Percentiles rank a stretch among this genome's conserved stretches.
phyloP scores from a whole-genome alignment of 2,797 vertebrate genomes.

The Nothura maculosa region DNA sequence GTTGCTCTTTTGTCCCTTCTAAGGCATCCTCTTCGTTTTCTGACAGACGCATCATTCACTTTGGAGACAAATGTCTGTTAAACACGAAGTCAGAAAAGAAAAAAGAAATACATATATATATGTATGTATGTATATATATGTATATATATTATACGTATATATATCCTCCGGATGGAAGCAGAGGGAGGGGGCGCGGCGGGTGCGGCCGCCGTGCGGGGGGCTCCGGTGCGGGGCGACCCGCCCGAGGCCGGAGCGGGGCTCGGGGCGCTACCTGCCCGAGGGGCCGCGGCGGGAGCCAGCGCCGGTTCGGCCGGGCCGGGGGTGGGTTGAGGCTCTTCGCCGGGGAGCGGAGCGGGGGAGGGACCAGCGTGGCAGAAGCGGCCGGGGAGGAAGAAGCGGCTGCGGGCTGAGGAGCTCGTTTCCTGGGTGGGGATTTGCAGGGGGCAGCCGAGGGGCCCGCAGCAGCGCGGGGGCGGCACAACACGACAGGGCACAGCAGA shows the following conservation, averaged over 20 bases:
- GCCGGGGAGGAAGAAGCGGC: neutral
- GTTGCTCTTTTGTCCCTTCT: neutral
- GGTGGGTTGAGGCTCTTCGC: neutral
- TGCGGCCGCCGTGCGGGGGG: too few species aligned
- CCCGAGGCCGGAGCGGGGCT: too few species aligned
- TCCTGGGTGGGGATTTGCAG: rapidly evolving
- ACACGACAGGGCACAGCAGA: too few species aligned
- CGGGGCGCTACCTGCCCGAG: too few species aligned
- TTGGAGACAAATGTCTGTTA: neutral
- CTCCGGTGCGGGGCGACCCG: too few species aligned
- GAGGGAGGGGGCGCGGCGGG: neutral
- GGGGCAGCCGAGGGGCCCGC: neutral
- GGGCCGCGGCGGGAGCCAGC: neutral
- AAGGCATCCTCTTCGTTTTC: neutral
- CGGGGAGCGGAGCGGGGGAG: neutral
- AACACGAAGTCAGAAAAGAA: neutral
- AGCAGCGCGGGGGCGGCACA: neutral
- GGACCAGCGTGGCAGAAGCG: neutral
- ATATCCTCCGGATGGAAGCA: neutral
- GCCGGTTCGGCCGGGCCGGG: too few species aligned
- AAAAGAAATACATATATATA: neutral
- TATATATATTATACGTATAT: too few species aligned
- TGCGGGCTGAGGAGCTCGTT: too few species aligned
- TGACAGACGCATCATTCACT: neutral
- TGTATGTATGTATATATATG: too few species aligned